phyloP scores from a whole-genome alignment of 2,113 vertebrate genomes.

The Bubo scandiacus region DNA sequence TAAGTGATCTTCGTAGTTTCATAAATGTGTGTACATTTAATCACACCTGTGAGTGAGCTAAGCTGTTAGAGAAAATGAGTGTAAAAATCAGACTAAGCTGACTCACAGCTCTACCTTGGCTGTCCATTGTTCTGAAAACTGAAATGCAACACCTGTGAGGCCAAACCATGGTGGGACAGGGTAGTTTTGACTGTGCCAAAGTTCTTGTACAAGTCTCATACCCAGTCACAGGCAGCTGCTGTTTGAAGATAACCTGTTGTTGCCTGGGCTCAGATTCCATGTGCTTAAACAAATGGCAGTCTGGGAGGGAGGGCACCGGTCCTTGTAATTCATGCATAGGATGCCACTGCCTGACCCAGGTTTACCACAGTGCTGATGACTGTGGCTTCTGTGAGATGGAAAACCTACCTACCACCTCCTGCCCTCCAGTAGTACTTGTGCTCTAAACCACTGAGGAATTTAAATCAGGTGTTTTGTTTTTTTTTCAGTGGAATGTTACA shows the following conservation, averaged over 20 bases:
- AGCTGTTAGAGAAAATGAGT: background rate
- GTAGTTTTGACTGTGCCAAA: background rate
- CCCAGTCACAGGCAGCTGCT: background rate
- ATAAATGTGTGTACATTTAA: background rate
- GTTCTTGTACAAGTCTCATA: background rate
- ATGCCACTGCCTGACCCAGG: background rate
- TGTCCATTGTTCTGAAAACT: background rate
- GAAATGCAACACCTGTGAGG: background rate
- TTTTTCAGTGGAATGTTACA: background rate
- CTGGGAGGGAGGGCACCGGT: accelerated
- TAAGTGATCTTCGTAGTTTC: background rate
- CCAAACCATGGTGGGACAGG: background rate
- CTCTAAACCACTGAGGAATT: background rate
- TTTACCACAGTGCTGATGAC: background rate
- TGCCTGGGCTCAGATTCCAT: background rate
- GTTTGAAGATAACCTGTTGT: background rate
- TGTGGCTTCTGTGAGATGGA: background rate
- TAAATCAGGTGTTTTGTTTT: background rate
- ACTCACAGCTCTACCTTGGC: background rate
- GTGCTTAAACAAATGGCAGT: background rate
- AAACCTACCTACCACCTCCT: background rate
- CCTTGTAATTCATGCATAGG: background rate
- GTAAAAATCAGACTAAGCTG: background rate
- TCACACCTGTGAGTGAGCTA: background rate
- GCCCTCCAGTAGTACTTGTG: background rate